These are phyloP conservation scores for Sebastes variabilis DNA, from an alignment of 2,797 vertebrate genomes.

Conservation along the genomic window DNA sequence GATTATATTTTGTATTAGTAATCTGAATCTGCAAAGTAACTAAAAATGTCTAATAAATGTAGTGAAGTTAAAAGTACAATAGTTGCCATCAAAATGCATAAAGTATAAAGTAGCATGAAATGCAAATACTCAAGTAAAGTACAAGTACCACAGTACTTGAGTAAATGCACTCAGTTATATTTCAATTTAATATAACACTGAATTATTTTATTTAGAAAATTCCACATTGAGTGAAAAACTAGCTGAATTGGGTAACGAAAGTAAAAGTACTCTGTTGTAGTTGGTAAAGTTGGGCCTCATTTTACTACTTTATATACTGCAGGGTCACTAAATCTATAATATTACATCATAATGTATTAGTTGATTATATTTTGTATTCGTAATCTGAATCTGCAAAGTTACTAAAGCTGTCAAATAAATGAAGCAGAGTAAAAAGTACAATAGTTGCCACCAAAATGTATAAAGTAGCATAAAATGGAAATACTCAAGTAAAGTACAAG, in stretches of 20 bases:
- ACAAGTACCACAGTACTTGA: too few relatives aligned
- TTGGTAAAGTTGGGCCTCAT: too few relatives aligned
- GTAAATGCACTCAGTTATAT: not conserved
- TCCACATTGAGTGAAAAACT: not conserved
- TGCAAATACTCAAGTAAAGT: not conserved
- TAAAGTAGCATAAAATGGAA: not conserved
- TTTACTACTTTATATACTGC: not conserved
- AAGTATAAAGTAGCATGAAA: not conserved
- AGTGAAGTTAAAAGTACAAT: fast-evolving
- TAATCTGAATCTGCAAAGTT: not conserved
- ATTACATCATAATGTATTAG: not conserved
- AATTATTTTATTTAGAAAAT: not conserved
- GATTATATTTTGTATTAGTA: not conserved
- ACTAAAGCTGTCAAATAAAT: not conserved
- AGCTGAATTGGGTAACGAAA: not conserved
- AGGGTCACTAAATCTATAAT: not conserved
- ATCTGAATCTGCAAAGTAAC: not conserved
- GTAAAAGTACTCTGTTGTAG: too few relatives aligned
- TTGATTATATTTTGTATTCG: not conserved
- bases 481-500: not conserved
- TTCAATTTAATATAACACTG: not conserved
- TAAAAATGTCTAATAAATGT: not conserved
- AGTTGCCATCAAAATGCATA: not conserved
- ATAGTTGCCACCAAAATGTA: not conserved
- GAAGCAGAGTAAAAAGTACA: not conserved